These are phyloP conservation scores for Stegastes partitus DNA, from an alignment of 2,113 vertebrate genomes.

Conservation along the genomic window DNA sequence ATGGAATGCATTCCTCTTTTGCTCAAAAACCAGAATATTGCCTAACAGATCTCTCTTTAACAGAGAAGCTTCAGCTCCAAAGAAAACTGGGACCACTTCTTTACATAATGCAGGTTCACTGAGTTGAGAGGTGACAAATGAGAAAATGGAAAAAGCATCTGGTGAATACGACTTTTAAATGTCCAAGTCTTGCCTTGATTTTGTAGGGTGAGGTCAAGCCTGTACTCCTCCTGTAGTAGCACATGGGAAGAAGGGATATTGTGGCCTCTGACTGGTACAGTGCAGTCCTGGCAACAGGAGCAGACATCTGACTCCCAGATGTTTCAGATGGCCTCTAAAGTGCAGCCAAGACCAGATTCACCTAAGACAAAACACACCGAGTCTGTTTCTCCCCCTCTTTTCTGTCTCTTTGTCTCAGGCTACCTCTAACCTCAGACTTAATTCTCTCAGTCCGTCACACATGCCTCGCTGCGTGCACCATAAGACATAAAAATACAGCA, in stretches of 20 bases:
- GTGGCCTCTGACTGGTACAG: slow-evolving; percentile 41
- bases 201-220: slow-evolving; percentile 18
- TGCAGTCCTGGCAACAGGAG: slow-evolving; percentile 18
- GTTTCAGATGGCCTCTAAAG: slow-evolving; percentile 60
- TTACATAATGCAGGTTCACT: not conserved
- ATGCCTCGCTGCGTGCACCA: not conserved
- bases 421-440: slow-evolving; percentile 1
- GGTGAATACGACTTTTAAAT: slow-evolving; percentile 23
- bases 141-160: slow-evolving; percentile 35
- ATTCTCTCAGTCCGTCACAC: not conserved
- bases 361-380: slow-evolving; percentile 20
- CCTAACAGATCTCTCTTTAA: not conserved
- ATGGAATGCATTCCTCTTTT: slow-evolving; percentile 20
- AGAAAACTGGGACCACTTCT: not conserved
- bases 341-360: slow-evolving; percentile 56
- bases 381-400: not conserved
- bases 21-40: slow-evolving; percentile 8
- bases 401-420: slow-evolving; percentile 24
- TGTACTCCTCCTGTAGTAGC: slow-evolving; percentile 39
- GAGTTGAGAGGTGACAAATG: slow-evolving; percentile 14
- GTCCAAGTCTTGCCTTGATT: slow-evolving; percentile 28
- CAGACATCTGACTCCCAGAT: slow-evolving; percentile 82
- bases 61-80: not conserved
- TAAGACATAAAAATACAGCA: not conserved
- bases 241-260: slow-evolving; percentile 37